Base-by-base conservation (phyloP, 2,797 vertebrate species). In the Limosa lapponica region DNA sequence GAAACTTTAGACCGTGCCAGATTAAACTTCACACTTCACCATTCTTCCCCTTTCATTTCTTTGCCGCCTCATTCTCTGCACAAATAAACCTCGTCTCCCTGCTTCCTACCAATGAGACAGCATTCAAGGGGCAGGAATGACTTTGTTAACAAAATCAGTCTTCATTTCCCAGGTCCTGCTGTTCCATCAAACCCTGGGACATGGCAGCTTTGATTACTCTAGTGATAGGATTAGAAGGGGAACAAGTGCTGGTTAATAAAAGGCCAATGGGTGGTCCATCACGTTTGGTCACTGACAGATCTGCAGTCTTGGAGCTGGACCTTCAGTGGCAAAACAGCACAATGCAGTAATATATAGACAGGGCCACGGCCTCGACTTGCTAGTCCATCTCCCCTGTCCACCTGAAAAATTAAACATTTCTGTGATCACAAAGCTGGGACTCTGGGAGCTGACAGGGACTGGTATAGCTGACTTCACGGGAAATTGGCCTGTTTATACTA, bases 181-280 rank as follows among this genome's bases (percentile, higher is more conserved):
- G 90, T 92, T 97, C 87, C 91, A 94, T 96, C 97, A 96, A 61
- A 93, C 92, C 93, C 82, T 89, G 93, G 95, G 96, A 96, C 92
- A 41, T 72, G 77, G 96, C 87, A 91, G 85, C 88, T 91, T 87
- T 87, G 95, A 97, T 96, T 96, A 96, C 93, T 94, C 84, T 86
- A 67, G 87, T 96, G 97, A 97, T 95, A 90, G 96, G 96, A 96
- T 97, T 97, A 95, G 83, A 91, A 52, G 43, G 61, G 55, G 58
- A 96, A 97, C 97, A 96, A 98, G 96, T 96, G 89, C 95, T 96
- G 87, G 83, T 97, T 97, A 96, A 97, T 97, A 96, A 97, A 98
- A 95, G 97, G 84, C 73, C 66, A 1, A 96, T 95, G 96, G 97
- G 97, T 96, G 96, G 97, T 97, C 96, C 79, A 78, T 95, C 94